Evolutionary conservation across 2,888 invertebrate species (phyloP).

Genomic region (Metellina segmentata): DNA sequence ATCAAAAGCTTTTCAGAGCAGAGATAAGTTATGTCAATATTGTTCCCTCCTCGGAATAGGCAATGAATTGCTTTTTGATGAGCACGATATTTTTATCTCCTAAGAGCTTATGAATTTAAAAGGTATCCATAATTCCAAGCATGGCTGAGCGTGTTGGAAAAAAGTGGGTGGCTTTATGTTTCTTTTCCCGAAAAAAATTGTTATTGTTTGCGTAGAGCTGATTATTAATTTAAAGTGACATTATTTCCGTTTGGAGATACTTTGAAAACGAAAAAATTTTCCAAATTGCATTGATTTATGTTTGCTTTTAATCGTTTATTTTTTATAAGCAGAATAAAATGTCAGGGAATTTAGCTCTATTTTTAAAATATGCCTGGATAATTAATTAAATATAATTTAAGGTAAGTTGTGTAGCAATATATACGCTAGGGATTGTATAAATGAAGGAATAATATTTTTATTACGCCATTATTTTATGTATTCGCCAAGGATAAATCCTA

Average conservation of each 20-base stretch:
- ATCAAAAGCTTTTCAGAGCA: slow-evolving; percentile 8
- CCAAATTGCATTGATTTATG: no score
- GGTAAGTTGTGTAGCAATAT: no score
- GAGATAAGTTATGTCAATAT: slow-evolving; percentile 43
- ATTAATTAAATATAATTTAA: no score
- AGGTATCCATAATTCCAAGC: neutral
- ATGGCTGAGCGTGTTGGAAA: no score
- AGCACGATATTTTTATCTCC: slow-evolving; percentile 10
- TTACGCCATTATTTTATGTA: no score
- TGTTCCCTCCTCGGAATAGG: slow-evolving; percentile 10
- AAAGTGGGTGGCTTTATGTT: neutral
- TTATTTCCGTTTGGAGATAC: neutral
- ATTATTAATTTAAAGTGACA: neutral
- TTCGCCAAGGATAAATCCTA: no score
- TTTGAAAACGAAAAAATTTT: neutral
- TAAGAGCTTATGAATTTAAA: slow-evolving; percentile 16
- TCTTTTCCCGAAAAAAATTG: neutral
- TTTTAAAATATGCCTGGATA: no score
- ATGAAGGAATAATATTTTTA: no score
- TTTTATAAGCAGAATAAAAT: no score
- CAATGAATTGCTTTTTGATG: slow-evolving; percentile 42
- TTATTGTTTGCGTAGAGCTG: neutral
- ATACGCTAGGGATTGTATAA: no score
- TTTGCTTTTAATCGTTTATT: no score
- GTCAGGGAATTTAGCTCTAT: no score